Conservation (phyloP, 2,888 invertebrate genomes). For the Caenorhabditis panamensis region DNA sequence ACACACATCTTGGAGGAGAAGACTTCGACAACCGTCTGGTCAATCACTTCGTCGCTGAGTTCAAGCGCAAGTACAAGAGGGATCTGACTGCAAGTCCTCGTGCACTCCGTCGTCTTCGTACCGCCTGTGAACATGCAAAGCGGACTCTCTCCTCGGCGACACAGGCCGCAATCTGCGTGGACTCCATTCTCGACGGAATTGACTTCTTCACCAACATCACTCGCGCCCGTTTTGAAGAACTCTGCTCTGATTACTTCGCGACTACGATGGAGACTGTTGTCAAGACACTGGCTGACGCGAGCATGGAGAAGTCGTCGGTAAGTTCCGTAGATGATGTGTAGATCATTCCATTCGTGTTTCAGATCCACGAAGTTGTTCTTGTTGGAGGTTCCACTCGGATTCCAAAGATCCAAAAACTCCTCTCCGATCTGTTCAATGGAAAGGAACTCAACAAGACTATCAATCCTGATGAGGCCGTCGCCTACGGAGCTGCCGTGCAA, state of each 20-base stretch:
- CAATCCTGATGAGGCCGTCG: constrained; percentile 92
- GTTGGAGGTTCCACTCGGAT: constrained; percentile 99
- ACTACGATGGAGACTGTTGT: constrained; percentile 95
- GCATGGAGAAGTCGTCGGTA: constrained; percentile 98
- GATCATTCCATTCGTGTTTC: too few relatives aligned
- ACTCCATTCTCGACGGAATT: constrained; percentile 97
- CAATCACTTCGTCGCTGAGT: constrained; percentile 96
- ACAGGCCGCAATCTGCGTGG: constrained; percentile 89
- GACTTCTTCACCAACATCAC: constrained; percentile 98
- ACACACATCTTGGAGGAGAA: constrained; percentile 87
- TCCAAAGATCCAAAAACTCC: constrained; percentile 90
- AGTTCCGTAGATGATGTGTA: too few relatives aligned
- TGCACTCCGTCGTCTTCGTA: constrained; percentile 82
- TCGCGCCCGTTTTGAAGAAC: constrained; percentile 90
- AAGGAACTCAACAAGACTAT: constrained; percentile 92
- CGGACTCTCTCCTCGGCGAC: constrained; percentile 93
- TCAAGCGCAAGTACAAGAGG: constrained; percentile 82
- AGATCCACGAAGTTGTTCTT: constrained; percentile 97
- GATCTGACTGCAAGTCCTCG: constrained; percentile 82
- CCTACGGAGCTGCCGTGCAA: constrained; percentile 95
- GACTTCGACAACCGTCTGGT: constrained; percentile 86
- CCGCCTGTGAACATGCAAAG: constrained; percentile 82
- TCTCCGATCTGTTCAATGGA: constrained; percentile 90
- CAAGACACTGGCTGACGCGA: constrained; percentile 93
- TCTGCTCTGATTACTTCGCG: constrained; percentile 84